Percentiles rank a stretch among this genome's conserved stretches.
Evolutionary conservation across 2,888 invertebrate species (phyloP).

Genomic region (Cosmia pyralina): DNA sequence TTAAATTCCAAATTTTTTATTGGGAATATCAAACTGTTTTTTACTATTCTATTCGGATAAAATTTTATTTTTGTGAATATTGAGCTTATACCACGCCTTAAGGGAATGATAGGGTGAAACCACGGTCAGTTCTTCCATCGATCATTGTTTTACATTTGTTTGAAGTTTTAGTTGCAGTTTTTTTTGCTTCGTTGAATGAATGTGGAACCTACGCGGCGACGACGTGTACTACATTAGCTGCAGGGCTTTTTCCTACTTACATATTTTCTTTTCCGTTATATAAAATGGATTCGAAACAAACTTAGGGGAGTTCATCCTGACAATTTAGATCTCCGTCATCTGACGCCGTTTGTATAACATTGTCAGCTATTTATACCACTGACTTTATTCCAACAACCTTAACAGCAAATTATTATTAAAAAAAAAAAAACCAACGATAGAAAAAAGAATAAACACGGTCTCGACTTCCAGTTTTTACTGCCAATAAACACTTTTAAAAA

Average conservation of each 20-base stretch:
- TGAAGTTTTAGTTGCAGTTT: slow-evolving; percentile 16
- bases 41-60: no score
- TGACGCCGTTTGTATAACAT: no score
- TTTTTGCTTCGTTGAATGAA: not conserved
- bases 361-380: no score
- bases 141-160: slow-evolving; percentile 28
- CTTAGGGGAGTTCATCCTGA: not conserved
- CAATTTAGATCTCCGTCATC: not conserved
- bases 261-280: not conserved
- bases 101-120: not conserved
- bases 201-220: not conserved
- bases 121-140: not conserved
- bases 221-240: not conserved
- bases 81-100: no score
- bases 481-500: slow-evolving; percentile 23
- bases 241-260: not conserved
- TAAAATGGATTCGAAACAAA: not conserved
- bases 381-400: no score
- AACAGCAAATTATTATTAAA: no score
- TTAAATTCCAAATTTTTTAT: no score
- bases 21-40: no score
- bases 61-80: no score
- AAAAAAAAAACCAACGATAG: no score
- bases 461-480: not conserved
- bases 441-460: no score